phyloP scores from a whole-genome alignment of 2,113 vertebrate genomes.

The Sprattus sprattus region DNA sequence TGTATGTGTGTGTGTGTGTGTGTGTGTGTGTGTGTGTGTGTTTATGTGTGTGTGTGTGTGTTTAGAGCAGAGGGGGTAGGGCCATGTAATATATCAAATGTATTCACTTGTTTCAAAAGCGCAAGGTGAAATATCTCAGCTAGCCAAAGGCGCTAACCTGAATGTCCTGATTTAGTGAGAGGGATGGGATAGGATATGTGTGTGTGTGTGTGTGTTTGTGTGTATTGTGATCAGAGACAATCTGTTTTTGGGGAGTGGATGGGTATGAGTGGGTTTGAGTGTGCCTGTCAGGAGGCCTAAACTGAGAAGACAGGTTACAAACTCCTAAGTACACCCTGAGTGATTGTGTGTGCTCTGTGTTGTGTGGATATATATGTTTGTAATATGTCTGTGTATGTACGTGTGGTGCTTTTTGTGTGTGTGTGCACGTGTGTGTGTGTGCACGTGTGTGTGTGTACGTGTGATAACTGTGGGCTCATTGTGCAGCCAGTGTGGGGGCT shows the following conservation, averaged over 20 bases:
- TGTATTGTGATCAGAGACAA: neutral
- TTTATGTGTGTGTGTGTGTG: neutral
- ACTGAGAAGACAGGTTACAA: neutral
- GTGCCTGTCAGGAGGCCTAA: neutral
- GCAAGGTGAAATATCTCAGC: neutral
- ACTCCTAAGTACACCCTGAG: neutral
- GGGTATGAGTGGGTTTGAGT: neutral
- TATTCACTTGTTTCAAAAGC: neutral
- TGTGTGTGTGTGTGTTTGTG: neutral
- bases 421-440: neutral
- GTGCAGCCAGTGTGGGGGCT: slow-evolving; percentile 63
- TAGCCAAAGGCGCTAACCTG: neutral
- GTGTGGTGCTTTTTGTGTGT: neutral
- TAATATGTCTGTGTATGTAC: neutral
- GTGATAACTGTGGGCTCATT: slow-evolving; percentile 45
- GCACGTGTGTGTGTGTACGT: neutral
- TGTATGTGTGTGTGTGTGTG: neutral
- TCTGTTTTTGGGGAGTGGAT: neutral
- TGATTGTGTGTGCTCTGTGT: slow-evolving; percentile 14
- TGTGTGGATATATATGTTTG: slow-evolving; percentile 20
- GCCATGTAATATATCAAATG: slow-evolving; percentile 39
- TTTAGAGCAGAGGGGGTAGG: slow-evolving; percentile 20
- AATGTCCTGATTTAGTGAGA: slow-evolving; percentile 10
- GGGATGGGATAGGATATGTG: neutral
- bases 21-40: neutral